Base-by-base conservation (phyloP, 1,140 invertebrate genomes). In the Apis laboriosa region DNA sequence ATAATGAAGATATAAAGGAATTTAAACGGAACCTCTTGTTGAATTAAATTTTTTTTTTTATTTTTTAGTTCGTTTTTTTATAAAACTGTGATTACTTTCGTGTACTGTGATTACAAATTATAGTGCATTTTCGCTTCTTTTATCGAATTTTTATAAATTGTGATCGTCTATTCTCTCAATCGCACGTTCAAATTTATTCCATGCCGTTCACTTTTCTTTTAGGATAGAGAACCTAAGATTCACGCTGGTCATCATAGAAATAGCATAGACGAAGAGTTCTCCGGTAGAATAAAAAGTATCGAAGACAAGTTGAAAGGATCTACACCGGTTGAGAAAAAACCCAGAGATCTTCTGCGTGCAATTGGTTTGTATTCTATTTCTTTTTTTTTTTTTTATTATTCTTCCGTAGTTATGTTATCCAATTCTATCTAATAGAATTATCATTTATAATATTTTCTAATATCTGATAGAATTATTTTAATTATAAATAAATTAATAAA, bases 261-360 rank as follows among this genome's bases (percentile, higher is more conserved):
- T 87, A 94, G 95, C 86, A 90, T 94, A 67, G 96, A 97, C 84
- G 95, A 97, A 88, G 95, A 96, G 88, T 96, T 97, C 90, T 95
- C 96, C 64, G 96, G 96, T n/a, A 94, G 96, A 90, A 95, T 97
- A 88, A 95, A 96, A 94, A 94, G 96, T 92, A 93, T 97, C 89
- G 95, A 97, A 94, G 94, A 97, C 88, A 96, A 96, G 92, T 92
- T 96, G 56, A 92, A 95, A 88, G 94, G 96, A 89, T 93, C 94
- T 73, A 89, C 93, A 2, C 92, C 95, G 0, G 93, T 94, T 2
- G 96, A 97, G 4, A 97, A 97, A 88, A 98, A 98, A 91, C 97
- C 97, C 1, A 97, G 97, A 93, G 98, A 98, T 93, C 94, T 98
- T 67, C 95, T 97, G 90, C 95, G 98, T 77, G 97, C 97, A 28